Conservation (phyloP, 2,797 vertebrate genomes). For the Scomberomorus guttatus region DNA sequence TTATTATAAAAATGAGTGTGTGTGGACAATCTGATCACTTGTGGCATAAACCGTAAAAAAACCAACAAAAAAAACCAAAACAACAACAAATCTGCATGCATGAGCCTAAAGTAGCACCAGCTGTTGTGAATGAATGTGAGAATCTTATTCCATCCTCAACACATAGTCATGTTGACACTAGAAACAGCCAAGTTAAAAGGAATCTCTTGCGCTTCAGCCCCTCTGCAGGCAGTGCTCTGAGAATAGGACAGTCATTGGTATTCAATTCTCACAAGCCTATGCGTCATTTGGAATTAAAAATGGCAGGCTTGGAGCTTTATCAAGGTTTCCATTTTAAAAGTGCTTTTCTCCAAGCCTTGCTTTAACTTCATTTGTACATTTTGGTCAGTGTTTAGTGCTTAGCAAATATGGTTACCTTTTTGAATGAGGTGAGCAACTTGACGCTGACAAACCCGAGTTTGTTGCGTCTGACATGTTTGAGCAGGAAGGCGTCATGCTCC, state of each 20-base stretch:
- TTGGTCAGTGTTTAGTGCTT: neutral
- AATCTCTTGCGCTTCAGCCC: no score
- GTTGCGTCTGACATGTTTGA: slow-evolving; percentile 97
- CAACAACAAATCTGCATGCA: slow-evolving; percentile 41
- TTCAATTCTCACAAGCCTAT: slow-evolving; percentile 9
- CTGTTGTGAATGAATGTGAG: slow-evolving; percentile 61
- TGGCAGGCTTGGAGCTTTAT: neutral
- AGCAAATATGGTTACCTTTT: slow-evolving; percentile 89
- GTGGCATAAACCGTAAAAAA: slow-evolving; percentile 37
- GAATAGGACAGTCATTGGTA: neutral
- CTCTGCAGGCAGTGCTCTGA: no score
- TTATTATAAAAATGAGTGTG: slow-evolving; percentile 22
- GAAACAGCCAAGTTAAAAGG: slow-evolving; percentile 14
- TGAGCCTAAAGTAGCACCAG: slow-evolving; percentile 62
- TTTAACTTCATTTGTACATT: slow-evolving; percentile 10
- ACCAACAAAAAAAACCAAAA: neutral
- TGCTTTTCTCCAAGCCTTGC: neutral
- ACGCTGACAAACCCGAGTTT: slow-evolving; percentile 98
- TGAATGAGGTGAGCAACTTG: slow-evolving; percentile 98
- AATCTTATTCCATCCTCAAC: slow-evolving; percentile 43
- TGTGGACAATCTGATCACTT: neutral
- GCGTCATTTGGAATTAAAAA: neutral
- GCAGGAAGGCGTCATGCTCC: slow-evolving; percentile 96
- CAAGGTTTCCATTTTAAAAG: neutral
- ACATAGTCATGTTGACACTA: slow-evolving; percentile 43